Evolutionary conservation across 2,797 vertebrate species (phyloP).

Genomic region (Varecia variegata): DNA sequence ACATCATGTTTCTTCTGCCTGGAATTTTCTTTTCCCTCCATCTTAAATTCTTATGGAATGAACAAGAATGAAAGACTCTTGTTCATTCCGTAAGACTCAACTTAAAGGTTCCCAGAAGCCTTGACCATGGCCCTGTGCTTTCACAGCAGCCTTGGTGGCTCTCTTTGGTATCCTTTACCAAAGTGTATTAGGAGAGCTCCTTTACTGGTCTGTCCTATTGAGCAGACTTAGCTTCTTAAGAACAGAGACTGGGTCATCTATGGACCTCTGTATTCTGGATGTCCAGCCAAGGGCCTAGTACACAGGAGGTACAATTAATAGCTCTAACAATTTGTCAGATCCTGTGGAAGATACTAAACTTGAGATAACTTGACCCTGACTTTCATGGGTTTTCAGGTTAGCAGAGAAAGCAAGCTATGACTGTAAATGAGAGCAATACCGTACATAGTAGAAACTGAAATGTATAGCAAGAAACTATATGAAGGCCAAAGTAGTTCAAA

Average conservation of each 20-base stretch:
- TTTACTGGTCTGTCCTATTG: background rate
- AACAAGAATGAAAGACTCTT: background rate
- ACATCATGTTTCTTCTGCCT: background rate
- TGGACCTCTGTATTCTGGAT: background rate
- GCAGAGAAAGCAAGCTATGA: background rate
- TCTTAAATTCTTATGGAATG: background rate
- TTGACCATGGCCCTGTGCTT: background rate
- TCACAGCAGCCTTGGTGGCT: background rate
- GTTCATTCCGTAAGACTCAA: background rate
- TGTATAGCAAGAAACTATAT: background rate
- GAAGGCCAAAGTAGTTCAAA: background rate
- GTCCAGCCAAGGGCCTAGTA: background rate
- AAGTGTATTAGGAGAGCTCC: background rate
- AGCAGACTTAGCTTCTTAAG: background rate
- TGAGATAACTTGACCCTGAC: background rate
- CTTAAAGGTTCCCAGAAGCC: background rate
- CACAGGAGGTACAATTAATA: background rate
- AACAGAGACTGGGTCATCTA: background rate
- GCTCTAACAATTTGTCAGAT: background rate
- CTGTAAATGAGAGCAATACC: background rate
- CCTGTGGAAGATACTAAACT: background rate
- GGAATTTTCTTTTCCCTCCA: background rate
- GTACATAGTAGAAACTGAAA: background rate
- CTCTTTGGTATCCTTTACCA: background rate
- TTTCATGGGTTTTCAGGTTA: background rate